Percentiles rank a stretch among this genome's conserved stretches.
Conservation (phyloP, 2,113 vertebrate genomes). For the Sciurus niger region DNA sequence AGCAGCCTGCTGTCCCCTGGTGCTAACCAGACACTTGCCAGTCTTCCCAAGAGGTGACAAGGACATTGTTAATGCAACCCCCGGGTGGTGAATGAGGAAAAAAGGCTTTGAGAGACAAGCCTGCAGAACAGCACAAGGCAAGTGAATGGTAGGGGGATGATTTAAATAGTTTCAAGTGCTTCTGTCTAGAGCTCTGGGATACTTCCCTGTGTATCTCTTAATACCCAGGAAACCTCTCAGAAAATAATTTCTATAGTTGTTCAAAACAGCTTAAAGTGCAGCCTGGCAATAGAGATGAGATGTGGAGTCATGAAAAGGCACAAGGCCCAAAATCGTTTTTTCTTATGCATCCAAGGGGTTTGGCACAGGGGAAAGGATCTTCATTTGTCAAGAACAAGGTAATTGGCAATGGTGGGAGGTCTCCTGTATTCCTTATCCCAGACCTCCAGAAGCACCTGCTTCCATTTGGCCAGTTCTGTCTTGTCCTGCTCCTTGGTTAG, state of each 20-base stretch:
- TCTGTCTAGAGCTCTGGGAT: background rate
- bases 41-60: background rate
- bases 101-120: background rate
- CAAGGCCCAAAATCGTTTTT: background rate
- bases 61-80: background rate
- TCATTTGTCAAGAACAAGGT: background rate
- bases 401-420: background rate
- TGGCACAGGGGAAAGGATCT: background rate
- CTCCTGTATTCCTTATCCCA: background rate
- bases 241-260: background rate
- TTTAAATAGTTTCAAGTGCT: background rate
- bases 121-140: slow-evolving; percentile 11
- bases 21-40: background rate
- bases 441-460: background rate
- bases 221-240: background rate
- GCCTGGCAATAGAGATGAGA: background rate
- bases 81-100: background rate
- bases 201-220: background rate
- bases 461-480: background rate
- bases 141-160: background rate
- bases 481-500: background rate
- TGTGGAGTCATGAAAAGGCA: background rate
- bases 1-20: background rate
- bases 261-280: background rate
- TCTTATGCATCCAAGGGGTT: background rate